Base-by-base conservation (phyloP, 2,888 invertebrate genomes). In the Drosophila atripex region DNA sequence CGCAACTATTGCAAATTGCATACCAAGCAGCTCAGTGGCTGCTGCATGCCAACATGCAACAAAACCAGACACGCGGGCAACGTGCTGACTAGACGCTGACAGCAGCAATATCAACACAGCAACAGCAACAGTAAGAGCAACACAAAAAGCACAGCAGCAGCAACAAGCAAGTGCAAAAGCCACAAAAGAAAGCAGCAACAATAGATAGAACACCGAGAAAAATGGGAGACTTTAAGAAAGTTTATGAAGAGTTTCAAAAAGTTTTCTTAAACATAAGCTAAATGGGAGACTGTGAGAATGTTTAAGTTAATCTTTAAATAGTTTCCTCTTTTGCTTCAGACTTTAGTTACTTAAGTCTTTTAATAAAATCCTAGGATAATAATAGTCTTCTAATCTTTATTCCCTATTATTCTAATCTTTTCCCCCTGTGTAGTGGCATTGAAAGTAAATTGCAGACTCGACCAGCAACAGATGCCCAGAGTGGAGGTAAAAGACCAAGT, bases 1-100 rank as follows among this genome's bases (percentile, higher is more conserved):
- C 84, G 78, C 86, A 83, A 80, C 86, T 83, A 86, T 83, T 83
- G 82, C 82, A 83, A 83, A 83, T 83, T 83, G 86, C 84, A 83
- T 84, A 76, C 84, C 82, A 77, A 80, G 72, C 73, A 73, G 79
- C 80, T 70, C 61, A 65, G 72, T 75, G 55, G 58, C 63, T 69
- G 78, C 80, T 73, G 80, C 80, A 86, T 83, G 85, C 86, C 82
- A 84, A 83, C 82, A 83, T 83, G 82, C 82, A 83, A 83, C 82
- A 83, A 69, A 82, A 82, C 84, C 86, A 83, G 82, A 83, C 82
- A 83, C 86, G 84, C 80, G 74, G 82, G 86, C 82, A 83, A 83
- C 86, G 69, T 77, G 86, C 80, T 83, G 79, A 80, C 84, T 77
- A 83, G 77, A 80, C 77, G 82, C 82, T 84, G 85, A 39, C 70